Evolutionary conservation across 2,113 vertebrate genomes (phyloP), one percentile per base, ranked within the genome.

Genomic region (Accipiter virgatus): DNA sequence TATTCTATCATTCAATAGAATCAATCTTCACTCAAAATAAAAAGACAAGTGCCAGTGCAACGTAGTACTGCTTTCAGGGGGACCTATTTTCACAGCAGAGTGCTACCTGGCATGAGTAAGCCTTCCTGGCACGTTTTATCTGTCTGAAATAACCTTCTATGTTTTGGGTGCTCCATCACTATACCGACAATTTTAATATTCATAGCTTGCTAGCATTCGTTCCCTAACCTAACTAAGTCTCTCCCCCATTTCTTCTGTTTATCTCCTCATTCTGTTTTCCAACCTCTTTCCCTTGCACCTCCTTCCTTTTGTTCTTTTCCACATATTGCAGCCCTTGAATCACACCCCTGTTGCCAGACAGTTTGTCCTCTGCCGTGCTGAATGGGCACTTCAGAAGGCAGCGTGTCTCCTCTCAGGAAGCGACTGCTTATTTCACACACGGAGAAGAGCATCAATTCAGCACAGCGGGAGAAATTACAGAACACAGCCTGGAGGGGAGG

Each of bases 401-500:
- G 73, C 9, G 5, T 68, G 88, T 32, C 70, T 95, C 65, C 88
- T 88, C 25, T 70, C 74, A 45, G 88, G 86, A 85, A 81, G 63
- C 6, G 2, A 19, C 61, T 74, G 84, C 80, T 88, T 93, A 81
- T 97, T 95, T 96, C 87, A 50, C 85, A 92, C 63, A 12, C 32
- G 2, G 71, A 94, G 52, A 82, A 50, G 56, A 94, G 67, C 79
- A 87, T 71, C 52, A 81, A 87, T 90, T 88, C 90, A 88, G 81
- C 93, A 42, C 84, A 90, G 87, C 45, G 5, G 94, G 95, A 74
- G 66, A 93, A 96, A 93, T 86, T 91, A 78, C 59, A 63, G 92
- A 94, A 90, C 62, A n/a, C 61, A 95, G 95, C 80, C 95, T 63
- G 50, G 34, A 79, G 79, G 93, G 85, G 72, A 97, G 89, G 75